A percentile compares a stretch with the other conserved stretches of the same genome.
These are phyloP conservation scores for Vidua macroura DNA, from an alignment of 2,113 vertebrate genomes.

Conservation along the genomic window DNA sequence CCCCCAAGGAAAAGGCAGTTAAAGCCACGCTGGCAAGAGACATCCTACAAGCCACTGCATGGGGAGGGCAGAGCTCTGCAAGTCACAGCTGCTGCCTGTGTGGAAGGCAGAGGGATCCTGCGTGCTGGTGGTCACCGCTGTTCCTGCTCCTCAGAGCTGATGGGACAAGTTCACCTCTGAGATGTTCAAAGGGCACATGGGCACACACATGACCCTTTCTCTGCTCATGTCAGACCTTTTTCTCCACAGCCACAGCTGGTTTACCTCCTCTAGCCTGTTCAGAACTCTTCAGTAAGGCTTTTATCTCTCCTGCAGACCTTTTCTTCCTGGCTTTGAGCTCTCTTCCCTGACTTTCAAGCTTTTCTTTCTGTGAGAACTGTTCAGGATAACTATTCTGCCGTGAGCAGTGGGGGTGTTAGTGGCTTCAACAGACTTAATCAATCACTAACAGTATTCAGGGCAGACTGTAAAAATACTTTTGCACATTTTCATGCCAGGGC, in stretches of 20 bases:
- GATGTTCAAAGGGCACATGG: rapidly evolving
- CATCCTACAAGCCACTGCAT: neutral
- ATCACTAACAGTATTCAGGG: neutral
- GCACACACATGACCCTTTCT: neutral
- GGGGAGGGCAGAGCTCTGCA: neutral
- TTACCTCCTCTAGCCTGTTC: neutral
- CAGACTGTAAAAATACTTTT: neutral
- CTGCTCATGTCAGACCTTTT: neutral
- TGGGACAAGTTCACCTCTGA: neutral
- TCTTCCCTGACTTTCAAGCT: neutral
- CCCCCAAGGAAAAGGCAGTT: neutral
- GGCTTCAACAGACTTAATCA: neutral
- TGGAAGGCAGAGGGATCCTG: neutral
- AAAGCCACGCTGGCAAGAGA: neutral
- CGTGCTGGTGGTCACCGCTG: neutral
- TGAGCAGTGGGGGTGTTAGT: neutral
- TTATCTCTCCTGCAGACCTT: neutral
- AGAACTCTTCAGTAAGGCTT: neutral
- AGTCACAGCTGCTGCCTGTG: neutral
- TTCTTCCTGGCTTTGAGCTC: neutral
- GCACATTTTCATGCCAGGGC: neutral
- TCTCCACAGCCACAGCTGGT: neutral
- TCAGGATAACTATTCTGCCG: neutral
- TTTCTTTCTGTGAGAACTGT: neutral
- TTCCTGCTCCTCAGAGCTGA: neutral